phyloP scores from a whole-genome alignment of 2,888 invertebrate genomes.

The Drosophila yooni region DNA sequence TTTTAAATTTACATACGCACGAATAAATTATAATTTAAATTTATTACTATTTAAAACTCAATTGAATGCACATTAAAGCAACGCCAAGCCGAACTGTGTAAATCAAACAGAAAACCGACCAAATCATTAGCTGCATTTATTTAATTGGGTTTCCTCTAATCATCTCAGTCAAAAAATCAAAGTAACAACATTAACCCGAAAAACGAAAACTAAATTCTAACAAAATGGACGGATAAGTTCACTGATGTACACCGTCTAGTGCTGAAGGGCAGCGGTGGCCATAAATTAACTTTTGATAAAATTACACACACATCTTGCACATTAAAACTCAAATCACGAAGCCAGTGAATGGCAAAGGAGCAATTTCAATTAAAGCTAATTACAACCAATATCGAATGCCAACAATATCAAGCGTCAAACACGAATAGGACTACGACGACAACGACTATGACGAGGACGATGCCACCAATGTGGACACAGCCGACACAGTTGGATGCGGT shows the following conservation, averaged over 20 bases:
- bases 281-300: constrained; percentile 77
- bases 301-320: constrained; percentile 67
- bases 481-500: constrained; percentile 23
- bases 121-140: constrained; percentile 22
- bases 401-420: constrained; percentile 76
- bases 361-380: constrained; percentile 84
- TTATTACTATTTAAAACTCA: constrained; percentile 1
- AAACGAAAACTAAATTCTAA: constrained; percentile 14
- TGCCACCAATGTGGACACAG: constrained; percentile 52
- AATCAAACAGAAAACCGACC: constrained; percentile 11
- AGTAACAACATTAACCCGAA: constrained; percentile 16
- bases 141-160: constrained; percentile 55
- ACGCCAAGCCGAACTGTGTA: neutral
- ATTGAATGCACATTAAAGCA: neutral
- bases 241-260: neutral
- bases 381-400: constrained; percentile 82
- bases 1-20: neutral
- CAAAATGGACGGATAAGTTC: constrained; percentile 22
- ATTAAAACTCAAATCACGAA: constrained; percentile 79
- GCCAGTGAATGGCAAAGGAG: constrained; percentile 67
- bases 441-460: constrained; percentile 17
- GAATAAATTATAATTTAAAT: constrained; percentile 15
- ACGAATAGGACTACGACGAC: constrained; percentile 1
- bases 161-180: constrained; percentile 28
- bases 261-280: constrained; percentile 34